phyloP scores from a whole-genome alignment of 2,888 invertebrate species.

The Platycheirus albimanus region DNA sequence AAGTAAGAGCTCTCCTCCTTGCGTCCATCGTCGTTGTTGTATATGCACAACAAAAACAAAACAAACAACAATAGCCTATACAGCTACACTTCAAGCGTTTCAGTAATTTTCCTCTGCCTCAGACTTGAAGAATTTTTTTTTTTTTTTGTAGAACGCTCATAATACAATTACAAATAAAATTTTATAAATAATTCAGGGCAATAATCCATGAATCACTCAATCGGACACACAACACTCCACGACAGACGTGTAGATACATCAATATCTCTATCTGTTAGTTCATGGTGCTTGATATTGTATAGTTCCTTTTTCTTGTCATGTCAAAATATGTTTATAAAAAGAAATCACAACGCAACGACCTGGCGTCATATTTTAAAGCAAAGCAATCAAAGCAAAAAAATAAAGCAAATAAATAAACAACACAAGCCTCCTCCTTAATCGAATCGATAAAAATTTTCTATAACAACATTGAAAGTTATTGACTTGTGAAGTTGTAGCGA shows the following conservation, averaged over 20 bases:
- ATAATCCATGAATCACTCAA: slow-evolving; percentile 61
- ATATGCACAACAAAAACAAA: slow-evolving; percentile 11
- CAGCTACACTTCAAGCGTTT: slow-evolving; percentile 19
- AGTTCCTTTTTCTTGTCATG: slow-evolving; percentile 2
- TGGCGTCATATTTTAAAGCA: slow-evolving; percentile 15
- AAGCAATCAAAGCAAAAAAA: neutral
- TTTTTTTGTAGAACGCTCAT: neutral
- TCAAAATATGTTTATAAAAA: slow-evolving; percentile 3
- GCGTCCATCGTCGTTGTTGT: neutral
- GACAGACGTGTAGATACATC: slow-evolving; percentile 26
- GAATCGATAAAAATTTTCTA: slow-evolving; percentile 14
- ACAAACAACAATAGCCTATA: slow-evolving; percentile 27
- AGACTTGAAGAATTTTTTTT: slow-evolving; percentile 9
- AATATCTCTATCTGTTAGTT: slow-evolving; percentile 26
- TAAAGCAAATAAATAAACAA: neutral
- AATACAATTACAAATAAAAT: slow-evolving; percentile 29
- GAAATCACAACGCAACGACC: slow-evolving; percentile 21
- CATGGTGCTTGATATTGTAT: slow-evolving; percentile 27
- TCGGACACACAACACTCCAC: slow-evolving; percentile 27
- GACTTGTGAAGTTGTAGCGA: neutral
- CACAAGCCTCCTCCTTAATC: slow-evolving; percentile 4
- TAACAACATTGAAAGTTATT: slow-evolving; percentile 12
- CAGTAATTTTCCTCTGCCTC: slow-evolving; percentile 58
- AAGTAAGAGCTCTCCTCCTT: neutral
- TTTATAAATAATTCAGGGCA: slow-evolving; percentile 58